Evolutionary conservation across 2,888 invertebrate species (phyloP).

Genomic region (Drosophila mulleri): DNA sequence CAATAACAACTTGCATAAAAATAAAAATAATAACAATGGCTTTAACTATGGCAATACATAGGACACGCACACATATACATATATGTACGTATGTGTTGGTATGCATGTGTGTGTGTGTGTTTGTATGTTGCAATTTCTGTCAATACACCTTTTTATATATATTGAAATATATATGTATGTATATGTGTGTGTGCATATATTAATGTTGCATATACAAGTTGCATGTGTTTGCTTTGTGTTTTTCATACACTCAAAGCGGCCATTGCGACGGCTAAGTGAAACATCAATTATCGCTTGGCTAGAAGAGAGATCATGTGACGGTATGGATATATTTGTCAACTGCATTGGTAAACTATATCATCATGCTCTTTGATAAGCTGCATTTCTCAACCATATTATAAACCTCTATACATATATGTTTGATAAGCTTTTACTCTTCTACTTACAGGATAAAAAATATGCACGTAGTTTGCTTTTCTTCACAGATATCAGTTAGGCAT

Average conservation of each 20-base stretch:
- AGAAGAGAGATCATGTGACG: neutral
- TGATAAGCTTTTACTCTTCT: no score
- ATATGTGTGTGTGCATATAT: conserved; percentile 5
- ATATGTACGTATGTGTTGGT: neutral
- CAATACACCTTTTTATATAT: conserved; percentile 8
- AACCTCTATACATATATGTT: no score
- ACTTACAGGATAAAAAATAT: no score
- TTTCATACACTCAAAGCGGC: neutral
- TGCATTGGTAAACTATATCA: neutral
- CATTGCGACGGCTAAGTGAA: neutral
- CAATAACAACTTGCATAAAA: conserved; percentile 30
- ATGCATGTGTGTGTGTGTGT: conserved; percentile 9
- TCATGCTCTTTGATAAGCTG: no score
- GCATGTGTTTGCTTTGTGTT: conserved; percentile 45
- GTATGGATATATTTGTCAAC: neutral
- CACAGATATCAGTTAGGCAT: no score
- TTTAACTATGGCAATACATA: conserved; percentile 41
- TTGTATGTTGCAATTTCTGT: neutral
- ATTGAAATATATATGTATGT: conserved; percentile 3
- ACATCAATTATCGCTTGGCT: neutral
- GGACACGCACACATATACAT: conserved; percentile 5
- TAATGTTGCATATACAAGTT: conserved; percentile 43
- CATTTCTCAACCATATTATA: no score
- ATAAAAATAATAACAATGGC: conserved; percentile 42
- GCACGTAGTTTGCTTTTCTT: no score